Evolutionary conservation across 1,140 invertebrate species (phyloP), one percentile per base, ranked within the genome.

Genomic region (Zophobas atratus): DNA sequence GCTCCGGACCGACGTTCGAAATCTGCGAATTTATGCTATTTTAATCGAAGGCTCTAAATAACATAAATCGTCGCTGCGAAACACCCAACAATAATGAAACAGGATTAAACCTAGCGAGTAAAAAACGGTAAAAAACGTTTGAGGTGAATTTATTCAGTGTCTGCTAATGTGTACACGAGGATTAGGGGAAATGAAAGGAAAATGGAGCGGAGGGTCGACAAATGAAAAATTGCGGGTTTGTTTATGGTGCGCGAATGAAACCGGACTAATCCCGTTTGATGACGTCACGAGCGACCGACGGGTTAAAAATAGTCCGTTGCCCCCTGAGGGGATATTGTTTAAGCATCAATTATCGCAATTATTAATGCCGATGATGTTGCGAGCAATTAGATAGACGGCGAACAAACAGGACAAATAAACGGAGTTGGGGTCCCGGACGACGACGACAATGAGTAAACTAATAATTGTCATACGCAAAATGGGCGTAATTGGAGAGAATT

Each of bases 171-270:
- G 57, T 39, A 63, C 57, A 63, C 57, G 57, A 36, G 57, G 57
- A 63, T 63, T 63, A 63, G 35, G 38, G 57, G 38, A 63, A 63
- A 63, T 63, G 57, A 63, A 63, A 63, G 57, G 57, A 63, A 63
- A 63, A 63, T 63, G 57, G 57, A 32, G 49, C 49, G 49, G 6
- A 8, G 43, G 43, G 43, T 46, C 33, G 34, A 6, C 34, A 33
- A 6, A 39, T 63, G 57, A 63, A 63, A 63, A 63, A 63, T 5
- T 51, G n/a, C 4, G 6, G 4, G 57, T 51, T 51, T 32, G 57
- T 63, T 63, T 63, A 51, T 20, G n/a, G 4, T 20, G 49, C n/a
- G n/a, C 49, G 49, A 51, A 51, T 51, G 6, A 20, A 20, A 51
- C 4, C 4, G 4, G n/a, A 51, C 2, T 63, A 63, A 63, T 63